Conservation (phyloP, 2,113 vertebrate species). For the Cochlearius cochlearius region DNA sequence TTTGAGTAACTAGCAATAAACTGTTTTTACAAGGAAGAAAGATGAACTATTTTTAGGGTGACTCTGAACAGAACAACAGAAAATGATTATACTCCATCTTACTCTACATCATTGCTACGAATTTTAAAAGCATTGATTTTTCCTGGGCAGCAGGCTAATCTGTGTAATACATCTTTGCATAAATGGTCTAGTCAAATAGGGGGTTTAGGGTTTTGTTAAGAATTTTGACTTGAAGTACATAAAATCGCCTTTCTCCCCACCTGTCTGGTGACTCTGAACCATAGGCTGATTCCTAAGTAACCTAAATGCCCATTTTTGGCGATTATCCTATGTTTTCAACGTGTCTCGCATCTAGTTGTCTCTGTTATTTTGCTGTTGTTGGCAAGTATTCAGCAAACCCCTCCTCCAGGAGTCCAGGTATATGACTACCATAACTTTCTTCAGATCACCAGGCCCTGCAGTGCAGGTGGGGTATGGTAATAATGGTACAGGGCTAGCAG, state of each 20-base stretch:
- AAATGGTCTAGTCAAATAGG: background rate
- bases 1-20: slow-evolving; percentile 35
- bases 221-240: background rate
- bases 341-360: background rate
- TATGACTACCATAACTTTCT: background rate
- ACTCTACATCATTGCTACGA: background rate
- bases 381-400: background rate
- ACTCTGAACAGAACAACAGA: slow-evolving; percentile 20
- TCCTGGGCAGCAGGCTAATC: background rate
- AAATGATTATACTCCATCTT: background rate
- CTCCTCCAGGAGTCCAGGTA: background rate
- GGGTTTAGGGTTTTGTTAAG: background rate
- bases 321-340: background rate
- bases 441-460: background rate
- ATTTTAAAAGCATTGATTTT: background rate
- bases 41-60: slow-evolving; percentile 42
- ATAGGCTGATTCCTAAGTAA: background rate
- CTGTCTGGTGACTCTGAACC: background rate
- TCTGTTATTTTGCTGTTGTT: background rate
- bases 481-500: background rate
- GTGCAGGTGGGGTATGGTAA: background rate
- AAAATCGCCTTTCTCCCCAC: background rate
- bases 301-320: background rate
- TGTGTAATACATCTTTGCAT: background rate
- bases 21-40: slow-evolving; percentile 49